Evolutionary conservation across 2,888 invertebrate species (phyloP), one percentile per base, ranked within the genome.

Genomic region (Ochropleura plecta): DNA sequence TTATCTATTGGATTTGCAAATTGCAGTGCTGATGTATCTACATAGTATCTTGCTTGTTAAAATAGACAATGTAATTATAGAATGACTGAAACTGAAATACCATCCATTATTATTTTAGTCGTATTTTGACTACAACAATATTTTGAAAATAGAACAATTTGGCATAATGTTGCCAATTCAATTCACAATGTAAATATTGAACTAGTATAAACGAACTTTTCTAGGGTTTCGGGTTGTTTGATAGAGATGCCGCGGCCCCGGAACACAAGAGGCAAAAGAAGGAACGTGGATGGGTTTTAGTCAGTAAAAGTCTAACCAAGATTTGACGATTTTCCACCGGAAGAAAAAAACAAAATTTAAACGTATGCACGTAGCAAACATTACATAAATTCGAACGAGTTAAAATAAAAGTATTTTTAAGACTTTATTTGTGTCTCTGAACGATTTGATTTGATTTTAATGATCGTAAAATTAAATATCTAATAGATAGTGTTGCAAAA

Each of bases 1-100:
- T 80, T 81, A 76, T 84, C 66, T 76, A 81, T 78, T 62, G 63
- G 18, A 62, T 79, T 74, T 48, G 51, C 73, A 82, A 85, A 79
- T 82, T 76, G 71, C 62, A 79, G 64, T 62, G 55, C 64, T 64
- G 42, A 71, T 46, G 30, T 55, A 44, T 20, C 59, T 57, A 82
- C 72, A 76, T 82, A 70, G 70, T 64, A 69, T 69, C 59, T 77
- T 46, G 63, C 42, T 69, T 69, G 53, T 78, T 65, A n/a, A 68
- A 66, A 81, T 66, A 76, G 18, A 65, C n/a, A 44, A 53, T 62
- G 51, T 69, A 82, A 60, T 82, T 69, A 73, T 84, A 84, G 68
- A 51, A 53, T 12, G 10, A 70, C 44, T 9, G 57, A 70, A 69
- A 78, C 48, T 10, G 60, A 71, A 73, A 85, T 75, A 71, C 46